Base-by-base conservation (phyloP, 2,888 invertebrate genomes). In the Lasius fuliginosus region DNA sequence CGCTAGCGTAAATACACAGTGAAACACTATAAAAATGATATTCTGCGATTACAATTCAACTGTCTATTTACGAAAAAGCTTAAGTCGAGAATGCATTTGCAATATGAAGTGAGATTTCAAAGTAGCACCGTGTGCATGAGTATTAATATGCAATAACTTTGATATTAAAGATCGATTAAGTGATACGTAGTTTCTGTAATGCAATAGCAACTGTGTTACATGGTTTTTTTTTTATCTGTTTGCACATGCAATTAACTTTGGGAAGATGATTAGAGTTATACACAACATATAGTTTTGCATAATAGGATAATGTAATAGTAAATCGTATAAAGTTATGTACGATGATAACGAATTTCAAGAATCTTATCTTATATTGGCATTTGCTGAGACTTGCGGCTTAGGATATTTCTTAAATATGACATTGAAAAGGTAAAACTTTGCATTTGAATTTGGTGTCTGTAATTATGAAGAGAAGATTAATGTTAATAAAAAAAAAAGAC, bases 371-470 rank as follows among this genome's bases (percentile, higher is more conserved):
- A 30, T 64, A 65, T 49, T 82, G 46, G 58, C 67, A 75, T 64
- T 76, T 85, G 69, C 68, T 9, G n/a, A 23, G 15, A 68, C 27
- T 67, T 85, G 76, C 86, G 89, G 83, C 89, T 91, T 91, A 88
- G 89, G 89, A 84, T 87, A 74, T 90, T 91, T 91, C 90, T 79
- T 91, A 91, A 91, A 91, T 91, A 84, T 84, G 89, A 87, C 89
- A 85, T 86, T 88, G 90, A 91, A 91, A 82, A 68, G 85, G 76
- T 68, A 81, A 86, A 89, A 87, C 75, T 86, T 88, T 87, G 86
- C 83, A 91, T 91, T 92, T 90, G 88, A 91, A 92, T 92, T 91
- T 92, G 91, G 89, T 87, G 86, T 88, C 86, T 86, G 81, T 85
- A 75, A 90, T 88, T 89, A 87, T 75, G 73, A 83, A 65, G 79